Evolutionary conservation across 2,797 vertebrate genomes (phyloP).

Genomic region (Sebastes variabilis): DNA sequence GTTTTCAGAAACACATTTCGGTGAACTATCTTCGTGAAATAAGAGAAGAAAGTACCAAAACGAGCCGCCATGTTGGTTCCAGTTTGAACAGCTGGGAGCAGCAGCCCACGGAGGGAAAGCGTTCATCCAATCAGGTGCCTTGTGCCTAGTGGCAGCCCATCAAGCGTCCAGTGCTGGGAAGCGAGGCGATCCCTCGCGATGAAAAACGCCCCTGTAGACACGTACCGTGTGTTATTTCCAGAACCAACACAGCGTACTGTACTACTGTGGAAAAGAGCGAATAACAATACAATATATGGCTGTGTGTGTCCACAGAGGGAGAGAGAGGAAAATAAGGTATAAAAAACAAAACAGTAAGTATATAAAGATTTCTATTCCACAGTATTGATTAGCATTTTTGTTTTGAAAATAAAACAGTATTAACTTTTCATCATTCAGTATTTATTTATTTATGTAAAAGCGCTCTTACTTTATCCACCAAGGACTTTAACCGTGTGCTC

Average conservation of each 20-base stretch:
- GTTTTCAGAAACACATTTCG: too few species aligned
- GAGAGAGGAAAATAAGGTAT: background rate
- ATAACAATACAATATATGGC: background rate
- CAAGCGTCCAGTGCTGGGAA: too few species aligned
- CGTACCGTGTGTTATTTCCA: background rate
- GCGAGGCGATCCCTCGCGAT: too few species aligned
- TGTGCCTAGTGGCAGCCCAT: too few species aligned
- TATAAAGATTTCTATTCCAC: background rate
- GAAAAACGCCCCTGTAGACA: too few species aligned
- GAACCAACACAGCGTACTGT: too few species aligned
- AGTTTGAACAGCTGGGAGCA: too few species aligned
- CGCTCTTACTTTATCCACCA: background rate
- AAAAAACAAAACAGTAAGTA: background rate
- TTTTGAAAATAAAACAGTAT: background rate
- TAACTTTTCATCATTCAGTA: background rate
- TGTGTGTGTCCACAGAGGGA: background rate
- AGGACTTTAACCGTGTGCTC: background rate
- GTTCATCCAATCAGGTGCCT: too few species aligned
- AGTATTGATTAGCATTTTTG: background rate
- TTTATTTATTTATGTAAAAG: background rate
- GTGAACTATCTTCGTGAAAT: too few species aligned
- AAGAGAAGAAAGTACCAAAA: too few species aligned
- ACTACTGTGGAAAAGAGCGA: background rate
- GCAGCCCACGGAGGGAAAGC: too few species aligned
- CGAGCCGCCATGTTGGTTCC: too few species aligned